A percentile compares a stretch with the other conserved stretches of the same genome.
These are phyloP conservation scores for Antheraea mylitta DNA, from an alignment of 1,140 invertebrate genomes.

Conservation along the genomic window DNA sequence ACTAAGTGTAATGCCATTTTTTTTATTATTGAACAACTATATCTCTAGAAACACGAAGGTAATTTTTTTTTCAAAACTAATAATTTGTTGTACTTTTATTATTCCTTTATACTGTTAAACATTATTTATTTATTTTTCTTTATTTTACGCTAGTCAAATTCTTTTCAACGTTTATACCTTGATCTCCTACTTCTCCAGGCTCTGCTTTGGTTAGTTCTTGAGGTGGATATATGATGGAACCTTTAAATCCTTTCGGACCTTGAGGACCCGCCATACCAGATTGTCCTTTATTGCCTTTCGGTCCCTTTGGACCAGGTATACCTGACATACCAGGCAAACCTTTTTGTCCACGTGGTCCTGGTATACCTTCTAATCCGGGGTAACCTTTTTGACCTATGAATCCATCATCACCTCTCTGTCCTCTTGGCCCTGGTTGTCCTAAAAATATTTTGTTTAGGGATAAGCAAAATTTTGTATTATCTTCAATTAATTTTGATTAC, in stretches of 20 bases:
- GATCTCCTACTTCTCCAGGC: slow-evolving; percentile 71
- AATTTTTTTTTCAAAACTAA: too few species aligned
- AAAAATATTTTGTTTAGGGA: slow-evolving; percentile 77
- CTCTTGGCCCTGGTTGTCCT: slow-evolving; percentile 64
- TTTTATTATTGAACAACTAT: too few species aligned
- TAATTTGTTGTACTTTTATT: too few species aligned
- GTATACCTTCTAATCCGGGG: slow-evolving; percentile 50
- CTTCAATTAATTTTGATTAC: too few species aligned
- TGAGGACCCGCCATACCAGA: slow-evolving; percentile 78
- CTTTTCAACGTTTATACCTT: too few species aligned
- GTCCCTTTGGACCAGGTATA: slow-evolving; percentile 77
- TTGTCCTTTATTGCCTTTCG: slow-evolving; percentile 82
- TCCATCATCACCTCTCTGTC: slow-evolving; percentile 72
- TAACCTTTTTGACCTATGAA: slow-evolving; percentile 46
- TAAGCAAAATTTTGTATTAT: slow-evolving; percentile 69
- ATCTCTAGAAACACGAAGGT: too few species aligned
- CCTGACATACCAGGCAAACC: slow-evolving; percentile 76
- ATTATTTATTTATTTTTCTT: not conserved
- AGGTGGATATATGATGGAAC: slow-evolving; percentile 39
- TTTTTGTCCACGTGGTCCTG: slow-evolving; percentile 70
- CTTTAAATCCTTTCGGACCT: slow-evolving; percentile 72
- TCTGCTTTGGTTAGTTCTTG: slow-evolving; percentile 41
- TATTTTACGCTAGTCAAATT: too few species aligned
- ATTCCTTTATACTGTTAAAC: too few species aligned
- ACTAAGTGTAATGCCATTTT: too few species aligned